Percentiles rank a stretch among this genome's conserved stretches.
Evolutionary conservation across 1,140 invertebrate species (phyloP).

Genomic region (Sycophaga agraensis): DNA sequence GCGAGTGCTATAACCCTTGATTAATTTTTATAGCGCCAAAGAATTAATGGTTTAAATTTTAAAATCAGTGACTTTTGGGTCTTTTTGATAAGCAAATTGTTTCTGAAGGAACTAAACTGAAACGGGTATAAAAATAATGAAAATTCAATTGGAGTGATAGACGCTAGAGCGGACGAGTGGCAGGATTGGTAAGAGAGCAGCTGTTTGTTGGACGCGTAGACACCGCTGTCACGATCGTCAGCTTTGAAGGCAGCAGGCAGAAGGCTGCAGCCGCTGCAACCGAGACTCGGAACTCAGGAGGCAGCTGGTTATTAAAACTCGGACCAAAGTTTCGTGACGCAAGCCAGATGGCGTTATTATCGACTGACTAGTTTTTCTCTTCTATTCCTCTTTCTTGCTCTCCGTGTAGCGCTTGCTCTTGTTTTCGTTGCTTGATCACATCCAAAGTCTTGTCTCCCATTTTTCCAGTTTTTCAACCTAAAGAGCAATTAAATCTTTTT

Average conservation of each 20-base stretch:
- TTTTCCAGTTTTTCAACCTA: no score
- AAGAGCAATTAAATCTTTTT: no score
- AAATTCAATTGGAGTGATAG: constrained; percentile 20
- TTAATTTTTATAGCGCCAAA: no score
- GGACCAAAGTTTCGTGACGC: constrained; percentile 20
- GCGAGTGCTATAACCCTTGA: no score
- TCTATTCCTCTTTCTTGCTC: not conserved
- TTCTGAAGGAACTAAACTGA: no score
- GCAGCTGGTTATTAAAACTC: constrained; percentile 33
- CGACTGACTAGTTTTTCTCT: constrained; percentile 28
- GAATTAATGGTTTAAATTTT: not conserved
- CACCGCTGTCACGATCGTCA: constrained; percentile 21
- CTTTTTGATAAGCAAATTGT: no score
- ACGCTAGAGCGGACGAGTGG: not conserved
- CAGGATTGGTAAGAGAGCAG: constrained; percentile 4
- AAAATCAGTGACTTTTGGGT: no score
- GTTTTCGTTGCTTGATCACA: not conserved
- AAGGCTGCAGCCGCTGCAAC: no score
- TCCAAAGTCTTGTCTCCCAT: not conserved
- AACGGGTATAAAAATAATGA: constrained; percentile 23
- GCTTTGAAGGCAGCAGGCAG: constrained; percentile 23
- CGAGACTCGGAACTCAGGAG: no score
- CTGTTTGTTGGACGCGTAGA: constrained; percentile 18
- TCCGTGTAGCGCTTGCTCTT: not conserved
- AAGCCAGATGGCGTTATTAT: constrained; percentile 32